These are phyloP conservation scores for Antechinus stuartii DNA, from an alignment of 2,113 vertebrate species.

Conservation along the genomic window DNA sequence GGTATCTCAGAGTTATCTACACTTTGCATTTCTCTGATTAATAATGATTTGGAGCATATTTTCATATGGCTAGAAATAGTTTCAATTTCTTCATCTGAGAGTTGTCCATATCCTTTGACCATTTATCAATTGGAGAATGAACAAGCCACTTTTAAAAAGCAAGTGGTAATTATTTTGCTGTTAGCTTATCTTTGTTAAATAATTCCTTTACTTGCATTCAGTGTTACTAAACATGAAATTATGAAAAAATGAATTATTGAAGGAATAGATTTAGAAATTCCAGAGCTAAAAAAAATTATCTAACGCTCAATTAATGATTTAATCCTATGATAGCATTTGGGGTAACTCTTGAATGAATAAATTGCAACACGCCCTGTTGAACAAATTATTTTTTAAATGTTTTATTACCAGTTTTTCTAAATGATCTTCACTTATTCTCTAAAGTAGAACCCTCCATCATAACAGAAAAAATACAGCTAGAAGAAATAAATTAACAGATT, in stretches of 20 bases:
- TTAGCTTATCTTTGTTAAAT: not conserved
- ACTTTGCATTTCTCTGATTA: too few species aligned
- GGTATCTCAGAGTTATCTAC: too few species aligned
- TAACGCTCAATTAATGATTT: not conserved
- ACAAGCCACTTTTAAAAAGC: not conserved
- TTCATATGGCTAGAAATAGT: too few species aligned
- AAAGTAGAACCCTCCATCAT: not conserved
- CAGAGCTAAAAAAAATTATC: not conserved
- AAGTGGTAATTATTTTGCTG: not conserved
- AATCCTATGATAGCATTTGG: not conserved
- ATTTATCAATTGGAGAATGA: too few species aligned
- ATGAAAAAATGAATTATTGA: not conserved
- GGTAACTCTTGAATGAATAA: not conserved
- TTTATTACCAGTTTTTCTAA: not conserved
- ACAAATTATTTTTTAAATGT: not conserved
- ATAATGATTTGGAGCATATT: too few species aligned
- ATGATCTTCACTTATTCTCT: not conserved
- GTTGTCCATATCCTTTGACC: too few species aligned
- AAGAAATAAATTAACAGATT: not conserved
- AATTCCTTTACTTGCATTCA: not conserved
- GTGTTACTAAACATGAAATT: not conserved
- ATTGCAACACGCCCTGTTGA: not conserved
- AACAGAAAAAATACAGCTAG: not conserved
- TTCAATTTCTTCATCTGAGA: too few species aligned
- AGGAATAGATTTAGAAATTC: not conserved